Base-by-base conservation (phyloP, 2,797 vertebrate species). In the Macrochelys suwanniensis region DNA sequence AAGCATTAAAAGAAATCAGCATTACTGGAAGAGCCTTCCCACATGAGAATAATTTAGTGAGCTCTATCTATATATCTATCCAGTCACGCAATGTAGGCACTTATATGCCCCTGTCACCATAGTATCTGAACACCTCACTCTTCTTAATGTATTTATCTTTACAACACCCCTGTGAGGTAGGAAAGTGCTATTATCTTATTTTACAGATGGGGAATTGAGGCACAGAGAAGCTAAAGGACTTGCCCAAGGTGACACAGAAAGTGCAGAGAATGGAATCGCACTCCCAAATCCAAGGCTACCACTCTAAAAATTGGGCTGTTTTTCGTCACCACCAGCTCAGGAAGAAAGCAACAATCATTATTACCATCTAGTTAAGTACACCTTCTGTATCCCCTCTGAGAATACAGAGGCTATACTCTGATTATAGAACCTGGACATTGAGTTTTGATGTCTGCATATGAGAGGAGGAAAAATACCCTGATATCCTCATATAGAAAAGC, bases 1-100 rank as follows among this genome's bases (percentile, higher is more conserved):
- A 97, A 74, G 53, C 13, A 59, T 42, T 89, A 93, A 96, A 96
- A 97, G 82, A 94, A 96, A 93, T 85, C 89, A 87, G 61, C 65
- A 89, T 53, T 25, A 9, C 59, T 88, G 68, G 37, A 95, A 93
- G 17, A 61, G 88, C 57, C 84, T 79, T 90, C 28, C 68, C 87
- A 51, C 50, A 59, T 89, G 57, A 31, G 33, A 96, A 86, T 2
- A 49, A 93, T 89, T 45, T 90, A 81, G 16, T 10, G 89, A 94
- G 84, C 86, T 88, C 47, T 82, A 7, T 83, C 74, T 89, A 45
- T 37, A 2, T 82, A 15, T 68, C 59, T 53, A 47, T 47, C 13
- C 26, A 76, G 74, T 7, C 25, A 76, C 2, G 4, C 42, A 47
- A 82, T n/a, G 82, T 68, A 33, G 31, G 76, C 78, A 71, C 0